phyloP scores from a whole-genome alignment of 2,113 vertebrate species.

The Oryzias woworae region DNA sequence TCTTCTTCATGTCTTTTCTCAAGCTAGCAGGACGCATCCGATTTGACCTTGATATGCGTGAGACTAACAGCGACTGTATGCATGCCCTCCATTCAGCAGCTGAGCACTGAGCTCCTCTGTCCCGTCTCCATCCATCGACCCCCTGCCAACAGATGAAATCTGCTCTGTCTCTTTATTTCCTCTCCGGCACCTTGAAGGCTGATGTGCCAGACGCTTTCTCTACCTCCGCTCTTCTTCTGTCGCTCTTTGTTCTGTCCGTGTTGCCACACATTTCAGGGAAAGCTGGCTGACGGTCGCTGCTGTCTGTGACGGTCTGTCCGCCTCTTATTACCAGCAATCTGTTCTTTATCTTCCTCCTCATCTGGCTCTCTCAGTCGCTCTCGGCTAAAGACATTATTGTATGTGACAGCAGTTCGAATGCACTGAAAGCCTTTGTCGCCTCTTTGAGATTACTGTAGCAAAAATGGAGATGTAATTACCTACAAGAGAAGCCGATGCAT shows the following conservation, averaged over 20 bases:
- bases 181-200: conserved; percentile 25
- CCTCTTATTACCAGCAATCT: conserved; percentile 36
- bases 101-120: conserved; percentile 50
- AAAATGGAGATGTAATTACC: conserved; percentile 1
- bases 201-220: conserved; percentile 18
- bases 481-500: not conserved
- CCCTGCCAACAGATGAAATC: conserved; percentile 45
- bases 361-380: conserved; percentile 1
- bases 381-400: conserved; percentile 12
- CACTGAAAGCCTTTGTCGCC: conserved; percentile 6
- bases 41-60: conserved; percentile 36
- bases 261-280: conserved; percentile 21
- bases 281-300: conserved; percentile 7
- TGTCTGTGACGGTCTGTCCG: conserved; percentile 5
- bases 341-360: conserved; percentile 10
- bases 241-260: conserved; percentile 12
- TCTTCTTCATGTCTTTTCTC: conserved; percentile 17
- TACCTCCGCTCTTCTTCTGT: not conserved
- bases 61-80: conserved; percentile 2
- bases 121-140: conserved; percentile 30
- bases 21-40: conserved; percentile 36
- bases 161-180: conserved; percentile 37
- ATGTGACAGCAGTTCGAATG: conserved; percentile 24
- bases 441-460: conserved; percentile 7
- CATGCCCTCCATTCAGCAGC: conserved; percentile 39